Base-by-base conservation (phyloP, 1,140 invertebrate genomes). In the Globodera rostochiensis region DNA sequence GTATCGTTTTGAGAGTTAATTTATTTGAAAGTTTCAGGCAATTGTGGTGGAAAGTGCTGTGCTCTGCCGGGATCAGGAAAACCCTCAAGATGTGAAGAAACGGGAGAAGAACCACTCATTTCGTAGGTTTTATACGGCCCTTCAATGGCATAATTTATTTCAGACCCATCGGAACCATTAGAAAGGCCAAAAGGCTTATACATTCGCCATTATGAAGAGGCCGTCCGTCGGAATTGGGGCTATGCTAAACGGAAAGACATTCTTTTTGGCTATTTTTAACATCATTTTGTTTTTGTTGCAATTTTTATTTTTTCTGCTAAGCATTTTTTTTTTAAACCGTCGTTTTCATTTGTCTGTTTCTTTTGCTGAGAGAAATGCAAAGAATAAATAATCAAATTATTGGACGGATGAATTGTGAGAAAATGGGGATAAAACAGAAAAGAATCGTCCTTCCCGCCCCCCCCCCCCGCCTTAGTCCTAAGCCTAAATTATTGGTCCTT, bases 211-310 rank as follows among this genome's bases (percentile, higher is more conserved):
- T 80, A 80, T 46, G 79, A 80, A 15, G 71, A 74, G 69, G 79
- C 79, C 21, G 57, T 74, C 60, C 66, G 50, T 6, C 67, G 79
- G 19, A 80, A 80, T 74, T 64, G 73, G n/a, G 79, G 79, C 57
- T 80, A 70, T 19, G 73, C 79, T 60, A 49, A 66, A n/a, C 73
- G 79, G 69, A 53, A 50, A 9, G 79, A 80, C 69, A 80, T 80
- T 60, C 74, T 80, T 25, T 80, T 80, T 70, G 79, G 79, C 25
- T 21, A 80, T 80, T 80, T 74, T 25, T 80, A 73, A 74, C 11
- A 50, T 11, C 5, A 19, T 64, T 64, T 64, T 64, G 1, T 2
- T 36, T 36, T 36, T 36, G 36, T 36, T 36, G 47, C 36, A 36
- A 36, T 36, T 36, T 36, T 36, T 36, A 36, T 36, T 1, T 36